These are phyloP conservation scores for Melolontha melolontha DNA, from an alignment of 2,888 invertebrate species.

Conservation along the genomic window DNA sequence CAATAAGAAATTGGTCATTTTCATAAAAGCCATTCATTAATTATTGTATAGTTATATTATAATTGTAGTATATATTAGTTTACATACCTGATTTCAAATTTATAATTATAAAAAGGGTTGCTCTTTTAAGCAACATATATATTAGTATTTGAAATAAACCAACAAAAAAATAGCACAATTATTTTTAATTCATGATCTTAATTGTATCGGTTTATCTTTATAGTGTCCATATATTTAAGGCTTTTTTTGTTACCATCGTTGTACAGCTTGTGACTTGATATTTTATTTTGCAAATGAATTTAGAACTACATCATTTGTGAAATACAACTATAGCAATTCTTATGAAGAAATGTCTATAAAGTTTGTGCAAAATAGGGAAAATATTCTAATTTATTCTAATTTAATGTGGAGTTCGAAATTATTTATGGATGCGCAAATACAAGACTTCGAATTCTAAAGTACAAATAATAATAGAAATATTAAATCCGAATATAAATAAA, in stretches of 20 bases:
- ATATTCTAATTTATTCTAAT: too few species aligned
- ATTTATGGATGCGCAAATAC: too few species aligned
- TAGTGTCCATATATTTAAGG: constrained; percentile 37
- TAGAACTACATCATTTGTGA: constrained; percentile 12
- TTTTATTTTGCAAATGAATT: constrained; percentile 31
- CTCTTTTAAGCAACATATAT: constrained; percentile 58
- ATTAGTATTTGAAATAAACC: constrained; percentile 61
- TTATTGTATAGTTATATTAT: constrained; percentile 64
- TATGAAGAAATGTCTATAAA: not conserved
- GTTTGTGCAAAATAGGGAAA: not conserved
- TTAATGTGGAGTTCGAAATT: too few species aligned
- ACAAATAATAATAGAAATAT: too few species aligned
- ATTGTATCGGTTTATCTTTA: constrained; percentile 43
- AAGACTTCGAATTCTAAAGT: not conserved
- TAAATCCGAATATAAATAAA: too few species aligned
- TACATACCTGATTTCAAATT: constrained; percentile 60
- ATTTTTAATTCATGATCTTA: constrained; percentile 58
- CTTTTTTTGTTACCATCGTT: constrained; percentile 39
- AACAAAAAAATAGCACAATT: constrained; percentile 65
- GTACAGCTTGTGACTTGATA: constrained; percentile 36
- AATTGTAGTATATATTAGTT: constrained; percentile 60
- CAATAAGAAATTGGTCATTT: constrained; percentile 52
- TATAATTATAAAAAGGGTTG: constrained; percentile 54
- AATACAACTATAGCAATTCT: not conserved
- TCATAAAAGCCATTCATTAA: constrained; percentile 58